Percentiles rank a stretch among this genome's conserved stretches.
Conservation (phyloP, 2,797 vertebrate species). For the Gila robusta region DNA sequence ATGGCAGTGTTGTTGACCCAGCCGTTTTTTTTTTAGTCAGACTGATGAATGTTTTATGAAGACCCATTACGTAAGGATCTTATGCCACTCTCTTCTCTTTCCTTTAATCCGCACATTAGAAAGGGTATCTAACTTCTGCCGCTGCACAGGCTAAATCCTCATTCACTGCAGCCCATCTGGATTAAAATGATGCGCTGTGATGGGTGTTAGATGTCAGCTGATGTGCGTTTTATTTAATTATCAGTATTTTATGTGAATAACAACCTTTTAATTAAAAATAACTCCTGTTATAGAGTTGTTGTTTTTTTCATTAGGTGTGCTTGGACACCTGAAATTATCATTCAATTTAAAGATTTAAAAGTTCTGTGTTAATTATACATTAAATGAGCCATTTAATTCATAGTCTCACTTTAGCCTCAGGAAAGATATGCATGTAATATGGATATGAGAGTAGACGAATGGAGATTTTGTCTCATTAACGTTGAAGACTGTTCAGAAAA, state of each 20-base stretch:
- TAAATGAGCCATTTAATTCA: constrained; percentile 4
- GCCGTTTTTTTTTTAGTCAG: constrained; percentile 22
- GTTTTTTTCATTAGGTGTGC: background rate
- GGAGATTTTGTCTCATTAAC: background rate
- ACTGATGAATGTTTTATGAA: constrained; percentile 54
- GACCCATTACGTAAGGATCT: constrained; percentile 42
- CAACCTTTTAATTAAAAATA: background rate
- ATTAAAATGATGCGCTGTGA: background rate
- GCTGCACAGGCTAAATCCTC: background rate
- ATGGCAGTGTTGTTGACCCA: constrained; percentile 38
- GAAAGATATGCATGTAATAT: background rate
- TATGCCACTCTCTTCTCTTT: constrained; percentile 35
- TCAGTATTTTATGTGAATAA: background rate
- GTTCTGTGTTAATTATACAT: constrained; percentile 16
- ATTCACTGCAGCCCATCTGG: background rate
- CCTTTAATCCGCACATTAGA: background rate
- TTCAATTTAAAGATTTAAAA: background rate
- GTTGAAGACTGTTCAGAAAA: background rate
- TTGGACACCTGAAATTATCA: background rate
- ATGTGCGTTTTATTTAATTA: background rate
- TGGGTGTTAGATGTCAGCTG: background rate
- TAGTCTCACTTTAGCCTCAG: constrained; percentile 3
- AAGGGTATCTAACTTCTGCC: constrained; percentile 15
- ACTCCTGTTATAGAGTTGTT: background rate
- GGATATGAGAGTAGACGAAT: background rate